phyloP scores from a whole-genome alignment of 1,140 invertebrate genomes.

The Patella vulgata region DNA sequence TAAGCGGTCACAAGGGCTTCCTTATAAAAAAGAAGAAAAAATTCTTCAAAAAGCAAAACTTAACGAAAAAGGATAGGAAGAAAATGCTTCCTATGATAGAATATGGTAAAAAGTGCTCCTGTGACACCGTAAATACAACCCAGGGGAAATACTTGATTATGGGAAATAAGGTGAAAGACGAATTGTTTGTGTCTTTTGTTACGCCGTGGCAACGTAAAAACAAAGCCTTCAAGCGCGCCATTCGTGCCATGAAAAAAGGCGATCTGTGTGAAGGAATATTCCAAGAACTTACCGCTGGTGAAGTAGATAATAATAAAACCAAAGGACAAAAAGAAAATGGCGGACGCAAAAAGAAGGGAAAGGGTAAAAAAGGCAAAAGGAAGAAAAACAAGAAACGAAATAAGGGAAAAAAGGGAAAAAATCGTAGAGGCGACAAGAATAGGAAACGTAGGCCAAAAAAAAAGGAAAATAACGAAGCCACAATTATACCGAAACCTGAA shows the following conservation, averaged over 20 bases:
- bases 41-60: constrained; percentile 62
- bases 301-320: no score
- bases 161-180: constrained; percentile 64
- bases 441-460: no score
- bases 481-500: no score
- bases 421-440: no score
- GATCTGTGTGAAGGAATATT: constrained; percentile 31
- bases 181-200: constrained; percentile 53
- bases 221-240: constrained; percentile 38
- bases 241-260: constrained; percentile 35
- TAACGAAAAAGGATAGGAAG: constrained; percentile 56
- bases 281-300: constrained; percentile 9
- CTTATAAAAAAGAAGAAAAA: constrained; percentile 66
- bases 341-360: no score
- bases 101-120: constrained; percentile 65
- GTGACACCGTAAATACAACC: constrained; percentile 45
- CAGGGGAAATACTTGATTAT: constrained; percentile 68
- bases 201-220: constrained; percentile 35
- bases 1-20: constrained; percentile 56
- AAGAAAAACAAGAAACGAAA: no score
- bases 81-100: constrained; percentile 61
- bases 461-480: no score
- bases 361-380: no score
- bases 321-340: no score
- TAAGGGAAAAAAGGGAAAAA: no score